These are phyloP conservation scores for Hippocampus guttulatus DNA, from an alignment of 2,113 vertebrate species.

Conservation along the genomic window DNA sequence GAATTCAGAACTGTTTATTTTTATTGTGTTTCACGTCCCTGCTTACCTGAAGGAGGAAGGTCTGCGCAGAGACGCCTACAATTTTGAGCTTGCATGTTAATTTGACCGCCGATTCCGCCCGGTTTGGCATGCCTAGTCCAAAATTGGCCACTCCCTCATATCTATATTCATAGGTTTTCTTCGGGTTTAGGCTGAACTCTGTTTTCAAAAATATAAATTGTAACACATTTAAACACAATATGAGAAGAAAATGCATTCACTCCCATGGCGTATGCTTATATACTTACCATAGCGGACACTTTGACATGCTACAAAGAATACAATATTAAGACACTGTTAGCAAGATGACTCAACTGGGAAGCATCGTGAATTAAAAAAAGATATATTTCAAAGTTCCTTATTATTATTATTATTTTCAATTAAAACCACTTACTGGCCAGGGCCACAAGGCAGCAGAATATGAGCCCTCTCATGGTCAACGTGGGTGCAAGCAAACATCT, in stretches of 20 bases:
- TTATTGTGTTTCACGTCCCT: background rate
- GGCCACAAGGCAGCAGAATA: conserved; percentile 65
- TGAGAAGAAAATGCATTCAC: no score
- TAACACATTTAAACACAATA: background rate
- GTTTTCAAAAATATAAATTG: conserved; percentile 11
- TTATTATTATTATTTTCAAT: background rate
- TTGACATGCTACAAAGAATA: conserved; percentile 59
- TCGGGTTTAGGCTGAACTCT: conserved; percentile 61
- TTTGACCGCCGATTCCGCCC: conserved; percentile 61
- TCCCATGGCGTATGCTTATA: background rate
- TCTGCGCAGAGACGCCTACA: conserved; percentile 42
- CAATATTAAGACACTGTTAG: conserved; percentile 7
- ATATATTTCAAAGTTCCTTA: background rate
- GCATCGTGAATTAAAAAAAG: no score
- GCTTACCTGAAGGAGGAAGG: conserved; percentile 66
- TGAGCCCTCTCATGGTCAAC: conserved; percentile 56
- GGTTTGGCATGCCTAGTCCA: conserved; percentile 57
- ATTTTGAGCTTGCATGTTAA: conserved; percentile 65
- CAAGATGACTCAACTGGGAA: background rate
- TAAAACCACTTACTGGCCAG: conserved; percentile 61
- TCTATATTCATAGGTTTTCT: conserved; percentile 69
- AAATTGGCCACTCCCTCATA: conserved; percentile 67
- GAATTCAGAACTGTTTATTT: background rate
- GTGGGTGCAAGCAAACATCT: conserved; percentile 21
- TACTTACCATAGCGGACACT: conserved; percentile 67